Conservation (phyloP, 2,797 vertebrate species). For the Martes flavigula region DNA sequence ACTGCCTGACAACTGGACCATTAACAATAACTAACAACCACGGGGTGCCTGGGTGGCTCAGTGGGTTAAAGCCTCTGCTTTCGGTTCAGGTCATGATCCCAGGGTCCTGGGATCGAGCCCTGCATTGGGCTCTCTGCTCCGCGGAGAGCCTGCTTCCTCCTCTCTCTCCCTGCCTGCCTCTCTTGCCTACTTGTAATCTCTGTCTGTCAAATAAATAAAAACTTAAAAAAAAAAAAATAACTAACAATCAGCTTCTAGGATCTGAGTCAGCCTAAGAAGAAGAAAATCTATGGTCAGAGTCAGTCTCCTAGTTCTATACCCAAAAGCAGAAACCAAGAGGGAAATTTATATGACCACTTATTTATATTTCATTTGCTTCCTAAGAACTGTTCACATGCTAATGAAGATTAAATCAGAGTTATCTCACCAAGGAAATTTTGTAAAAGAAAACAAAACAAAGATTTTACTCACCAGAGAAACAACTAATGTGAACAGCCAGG, state of each 20-base stretch:
- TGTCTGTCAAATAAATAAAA: too few relatives aligned
- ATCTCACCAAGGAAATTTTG: not conserved
- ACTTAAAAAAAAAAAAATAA: not conserved
- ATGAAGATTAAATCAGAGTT: conserved; percentile 13
- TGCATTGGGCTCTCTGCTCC: too few relatives aligned
- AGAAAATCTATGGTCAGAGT: conserved; percentile 1
- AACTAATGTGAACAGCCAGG: conserved; percentile 96
- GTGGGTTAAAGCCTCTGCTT: too few relatives aligned
- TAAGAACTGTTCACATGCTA: not conserved
- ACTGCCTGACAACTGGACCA: not conserved
- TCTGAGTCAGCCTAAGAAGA: not conserved
- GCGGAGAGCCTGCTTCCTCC: too few relatives aligned
- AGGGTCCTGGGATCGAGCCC: too few relatives aligned
- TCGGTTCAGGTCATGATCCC: too few relatives aligned
- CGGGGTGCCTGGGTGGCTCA: too few relatives aligned
- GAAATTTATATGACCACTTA: not conserved
- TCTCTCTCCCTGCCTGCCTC: too few relatives aligned
- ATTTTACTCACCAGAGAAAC: conserved; percentile 94
- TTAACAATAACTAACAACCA: conserved; percentile 30
- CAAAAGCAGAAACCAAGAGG: conserved; percentile 15
- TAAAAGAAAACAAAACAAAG: conserved; percentile 50
- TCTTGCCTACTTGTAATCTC: too few relatives aligned
- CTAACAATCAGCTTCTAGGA: conserved; percentile 26
- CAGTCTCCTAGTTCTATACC: not conserved
- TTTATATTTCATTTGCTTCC: conserved; percentile 30